Evolutionary conservation across 2,888 invertebrate species (phyloP), one percentile per base, ranked within the genome.

Genomic region (Agrotis ipsilon): DNA sequence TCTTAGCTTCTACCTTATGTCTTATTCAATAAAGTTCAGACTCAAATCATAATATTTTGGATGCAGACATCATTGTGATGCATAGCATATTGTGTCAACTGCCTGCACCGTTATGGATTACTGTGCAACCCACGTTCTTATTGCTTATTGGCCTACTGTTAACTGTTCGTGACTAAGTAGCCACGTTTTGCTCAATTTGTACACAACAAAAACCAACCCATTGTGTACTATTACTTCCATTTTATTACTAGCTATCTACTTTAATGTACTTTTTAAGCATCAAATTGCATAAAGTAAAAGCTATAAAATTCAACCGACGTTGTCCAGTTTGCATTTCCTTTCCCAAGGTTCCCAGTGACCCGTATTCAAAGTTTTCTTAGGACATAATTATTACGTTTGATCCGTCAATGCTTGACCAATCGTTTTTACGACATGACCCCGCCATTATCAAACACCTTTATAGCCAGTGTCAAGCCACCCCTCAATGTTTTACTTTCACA

Each of bases 351-450:
- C 84, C 82, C 68, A 70, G 63, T 94, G 94, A 94, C 94, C 94
- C 92, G 94, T 92, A 95, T 94, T 93, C 90, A 93, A 87, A 87
- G 57, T 70, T 76, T 87, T 88, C 82, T 86, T 82, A 87, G 87
- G 88, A 89, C 88, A 87, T 92, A 92, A 92, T 92, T 89, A 91
- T 88, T 88, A 84, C 81, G 85, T 89, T 89, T 90, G 88, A 90
- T 91, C 87, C 90, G 88, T 92, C 93, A 93, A 90, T 93, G 94
- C 94, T 92, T 95, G 94, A 94, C 94, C 95, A 94, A 95, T 94
- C 92, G 90, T 85, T 84, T 94, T 94, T 93, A 94, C 88, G 89
- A 90, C 79, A 79, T 88, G 90, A 92, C 92, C 91, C 90, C 88
- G 84, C 89, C 89, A 75, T 89, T 89, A 90, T 91, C 88, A 88